phyloP scores from a whole-genome alignment of 2,888 invertebrate genomes.

The Thalpophila matura region DNA sequence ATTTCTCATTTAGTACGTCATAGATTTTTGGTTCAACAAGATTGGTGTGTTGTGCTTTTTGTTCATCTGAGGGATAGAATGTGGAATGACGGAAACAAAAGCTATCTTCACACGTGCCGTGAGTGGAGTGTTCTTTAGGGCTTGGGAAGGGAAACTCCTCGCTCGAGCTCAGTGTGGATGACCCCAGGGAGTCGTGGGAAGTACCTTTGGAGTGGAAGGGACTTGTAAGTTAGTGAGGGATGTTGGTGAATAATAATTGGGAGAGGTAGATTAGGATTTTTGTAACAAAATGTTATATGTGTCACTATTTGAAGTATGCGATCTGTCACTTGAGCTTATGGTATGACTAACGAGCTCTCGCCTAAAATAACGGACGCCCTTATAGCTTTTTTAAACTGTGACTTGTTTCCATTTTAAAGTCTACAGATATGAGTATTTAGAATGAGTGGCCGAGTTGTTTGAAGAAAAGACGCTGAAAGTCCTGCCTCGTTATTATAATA shows the following conservation, averaged over 20 bases:
- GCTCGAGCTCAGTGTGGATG: constrained; percentile 56
- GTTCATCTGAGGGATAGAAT: constrained; percentile 11
- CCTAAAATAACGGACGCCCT: no score
- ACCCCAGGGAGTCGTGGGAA: constrained; percentile 58
- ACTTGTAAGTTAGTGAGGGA: not conserved
- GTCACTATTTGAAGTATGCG: no score
- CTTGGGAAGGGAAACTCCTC: constrained; percentile 39
- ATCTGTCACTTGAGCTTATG: not conserved
- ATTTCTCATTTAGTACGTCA: constrained; percentile 19
- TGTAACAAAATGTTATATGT: no score
- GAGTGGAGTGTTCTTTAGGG: not conserved
- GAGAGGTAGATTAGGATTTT: constrained; percentile 1
- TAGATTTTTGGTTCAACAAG: constrained; percentile 26
- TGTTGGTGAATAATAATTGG: constrained; percentile 11
- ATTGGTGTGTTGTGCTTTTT: not conserved
- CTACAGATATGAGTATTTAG: no score
- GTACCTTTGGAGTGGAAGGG: constrained; percentile 64
- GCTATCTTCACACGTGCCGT: constrained; percentile 15
- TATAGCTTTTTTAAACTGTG: no score
- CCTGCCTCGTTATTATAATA: no score
- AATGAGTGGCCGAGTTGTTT: no score
- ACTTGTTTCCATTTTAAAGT: no score
- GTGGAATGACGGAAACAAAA: constrained; percentile 14
- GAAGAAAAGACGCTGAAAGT: no score
- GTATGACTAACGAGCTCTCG: no score